Evolutionary conservation across 2,113 vertebrate genomes (phyloP).

Genomic region (Pteropus alecto): DNA sequence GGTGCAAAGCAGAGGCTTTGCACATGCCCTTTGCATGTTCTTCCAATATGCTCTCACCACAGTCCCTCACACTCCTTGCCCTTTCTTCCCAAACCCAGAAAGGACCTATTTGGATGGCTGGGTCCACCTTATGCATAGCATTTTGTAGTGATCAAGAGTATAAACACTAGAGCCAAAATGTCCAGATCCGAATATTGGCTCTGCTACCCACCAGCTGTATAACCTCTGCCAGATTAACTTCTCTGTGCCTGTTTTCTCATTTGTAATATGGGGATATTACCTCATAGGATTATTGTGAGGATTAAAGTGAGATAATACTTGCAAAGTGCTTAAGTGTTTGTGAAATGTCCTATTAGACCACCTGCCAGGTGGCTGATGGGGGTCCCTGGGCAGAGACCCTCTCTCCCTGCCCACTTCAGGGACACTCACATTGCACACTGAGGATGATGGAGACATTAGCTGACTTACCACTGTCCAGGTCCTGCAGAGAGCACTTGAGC

Average conservation of each 20-base stretch:
- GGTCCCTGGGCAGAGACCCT: neutral
- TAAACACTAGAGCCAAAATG: neutral
- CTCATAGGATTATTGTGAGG: neutral
- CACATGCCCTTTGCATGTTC: too few species aligned
- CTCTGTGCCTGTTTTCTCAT: slow-evolving; percentile 3
- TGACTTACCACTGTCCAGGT: slow-evolving; percentile 79
- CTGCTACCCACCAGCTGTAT: neutral
- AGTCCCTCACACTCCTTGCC: neutral
- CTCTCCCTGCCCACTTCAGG: neutral
- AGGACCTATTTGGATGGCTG: neutral
- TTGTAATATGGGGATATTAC: neutral
- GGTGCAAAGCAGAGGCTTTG: slow-evolving; percentile 25
- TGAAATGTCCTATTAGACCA: neutral
- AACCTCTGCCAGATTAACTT: neutral
- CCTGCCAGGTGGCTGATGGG: neutral
- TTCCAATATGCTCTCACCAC: neutral
- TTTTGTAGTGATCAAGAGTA: neutral
- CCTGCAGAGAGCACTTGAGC: slow-evolving; percentile 88
- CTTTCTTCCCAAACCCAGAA: neutral
- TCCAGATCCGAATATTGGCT: neutral
- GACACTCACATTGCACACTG: slow-evolving; percentile 91
- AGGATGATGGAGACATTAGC: slow-evolving; percentile 88
- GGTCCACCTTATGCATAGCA: neutral
- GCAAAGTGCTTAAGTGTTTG: neutral
- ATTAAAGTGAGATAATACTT: neutral